Conservation (phyloP, 2,113 vertebrate genomes). For the Hyla sarda region DNA sequence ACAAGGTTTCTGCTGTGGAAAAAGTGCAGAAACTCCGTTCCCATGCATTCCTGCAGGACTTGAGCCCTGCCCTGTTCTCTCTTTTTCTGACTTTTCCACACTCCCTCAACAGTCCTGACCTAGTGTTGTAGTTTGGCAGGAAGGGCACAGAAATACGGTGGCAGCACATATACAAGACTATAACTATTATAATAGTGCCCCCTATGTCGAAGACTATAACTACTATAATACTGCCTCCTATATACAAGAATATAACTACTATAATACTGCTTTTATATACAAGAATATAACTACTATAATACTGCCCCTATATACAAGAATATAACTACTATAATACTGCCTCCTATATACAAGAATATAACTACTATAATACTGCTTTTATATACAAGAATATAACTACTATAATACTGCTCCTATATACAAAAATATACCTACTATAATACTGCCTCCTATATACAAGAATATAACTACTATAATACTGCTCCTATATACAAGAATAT, state of each 20-base stretch:
- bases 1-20: too few species aligned
- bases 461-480: slow-evolving; percentile 6
- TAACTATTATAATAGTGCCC: slow-evolving; percentile 2
- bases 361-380: background rate
- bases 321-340: slow-evolving; percentile 4
- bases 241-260: background rate
- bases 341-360: background rate
- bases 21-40: too few species aligned
- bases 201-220: slow-evolving; percentile 7
- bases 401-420: too few species aligned
- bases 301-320: background rate
- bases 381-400: background rate
- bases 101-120: too few species aligned
- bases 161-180: slow-evolving; percentile 2
- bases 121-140: too few species aligned
- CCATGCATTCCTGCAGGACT: too few species aligned
- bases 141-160: too few species aligned
- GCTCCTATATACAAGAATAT: background rate
- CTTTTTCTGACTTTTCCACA: too few species aligned
- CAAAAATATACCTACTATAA: too few species aligned
- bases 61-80: too few species aligned
- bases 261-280: background rate
- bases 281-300: background rate
- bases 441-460: background rate
- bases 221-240: slow-evolving; percentile 9